Percentiles rank a stretch among this genome's conserved stretches.
Conservation (phyloP, 2,113 vertebrate genomes). For the Seriola dumerili region DNA sequence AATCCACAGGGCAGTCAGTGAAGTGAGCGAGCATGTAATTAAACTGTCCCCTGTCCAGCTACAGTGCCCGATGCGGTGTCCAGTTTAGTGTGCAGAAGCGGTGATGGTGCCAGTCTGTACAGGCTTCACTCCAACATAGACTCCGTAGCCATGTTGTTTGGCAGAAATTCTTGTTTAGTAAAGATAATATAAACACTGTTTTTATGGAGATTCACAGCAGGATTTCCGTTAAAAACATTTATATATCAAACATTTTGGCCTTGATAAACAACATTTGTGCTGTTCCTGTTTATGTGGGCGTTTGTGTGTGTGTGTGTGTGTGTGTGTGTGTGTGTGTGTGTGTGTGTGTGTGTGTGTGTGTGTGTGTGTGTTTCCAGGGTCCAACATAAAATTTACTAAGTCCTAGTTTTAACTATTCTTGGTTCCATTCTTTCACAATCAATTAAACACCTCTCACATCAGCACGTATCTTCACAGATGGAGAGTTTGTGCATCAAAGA, state of each 20-base stretch:
- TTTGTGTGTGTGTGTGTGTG: not conserved
- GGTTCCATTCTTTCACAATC: conserved; percentile 40
- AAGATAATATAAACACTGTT: conserved; percentile 52
- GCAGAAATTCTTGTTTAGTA: conserved; percentile 46
- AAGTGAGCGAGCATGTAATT: conserved; percentile 61
- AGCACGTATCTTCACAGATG: not conserved
- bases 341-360: not conserved
- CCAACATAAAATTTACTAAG: conserved; percentile 1
- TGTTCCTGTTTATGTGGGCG: not conserved
- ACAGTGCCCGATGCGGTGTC: conserved; percentile 18
- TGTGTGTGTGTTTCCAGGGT: not conserved
- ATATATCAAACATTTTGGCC: conserved; percentile 21
- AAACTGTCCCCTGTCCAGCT: conserved; percentile 52
- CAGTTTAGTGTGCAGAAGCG: conserved; percentile 42
- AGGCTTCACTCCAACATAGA: conserved; percentile 56
- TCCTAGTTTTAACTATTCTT: conserved; percentile 4
- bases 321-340: not conserved
- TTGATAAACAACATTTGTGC: conserved; percentile 33
- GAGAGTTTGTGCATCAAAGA: conserved; percentile 25
- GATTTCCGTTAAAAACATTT: conserved; percentile 42
- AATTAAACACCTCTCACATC: conserved; percentile 9
- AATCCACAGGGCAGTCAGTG: conserved; percentile 59
- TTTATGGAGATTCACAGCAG: conserved; percentile 39
- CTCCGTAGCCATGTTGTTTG: conserved; percentile 56
- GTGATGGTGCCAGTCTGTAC: conserved; percentile 41